phyloP scores from a whole-genome alignment of 2,113 vertebrate genomes.

The Cyanoliseus patagonus region DNA sequence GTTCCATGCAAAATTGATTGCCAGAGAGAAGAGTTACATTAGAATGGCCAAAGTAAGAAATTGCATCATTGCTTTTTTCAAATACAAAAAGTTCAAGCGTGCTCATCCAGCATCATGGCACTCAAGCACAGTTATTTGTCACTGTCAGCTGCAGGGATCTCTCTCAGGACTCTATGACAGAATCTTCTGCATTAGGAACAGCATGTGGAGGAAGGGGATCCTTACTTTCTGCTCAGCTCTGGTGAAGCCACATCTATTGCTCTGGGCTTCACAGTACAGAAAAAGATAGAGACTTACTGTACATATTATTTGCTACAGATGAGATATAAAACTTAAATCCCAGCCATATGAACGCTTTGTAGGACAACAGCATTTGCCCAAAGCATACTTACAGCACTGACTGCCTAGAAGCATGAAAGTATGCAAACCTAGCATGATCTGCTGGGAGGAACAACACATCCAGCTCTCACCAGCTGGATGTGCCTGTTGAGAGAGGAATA shows the following conservation, averaged over 20 bases:
- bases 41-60: background rate
- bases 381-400: background rate
- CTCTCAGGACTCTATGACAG: background rate
- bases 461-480: background rate
- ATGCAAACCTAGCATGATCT: background rate
- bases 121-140: background rate
- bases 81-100: background rate
- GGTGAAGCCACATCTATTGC: fast-evolving
- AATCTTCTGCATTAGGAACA: background rate
- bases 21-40: background rate
- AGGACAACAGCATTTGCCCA: background rate
- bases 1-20: background rate
- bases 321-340: background rate
- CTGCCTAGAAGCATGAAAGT: background rate
- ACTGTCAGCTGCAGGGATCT: background rate
- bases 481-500: background rate
- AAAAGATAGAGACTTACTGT: background rate
- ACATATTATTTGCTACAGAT: background rate
- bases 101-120: background rate
- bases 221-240: background rate
- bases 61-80: background rate
- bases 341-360: background rate
- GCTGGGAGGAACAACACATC: background rate
- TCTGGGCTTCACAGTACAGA: background rate
- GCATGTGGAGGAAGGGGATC: background rate